Base-by-base conservation (phyloP, 2,113 vertebrate genomes). In the Sinocyclocheilus anophthalmus region DNA sequence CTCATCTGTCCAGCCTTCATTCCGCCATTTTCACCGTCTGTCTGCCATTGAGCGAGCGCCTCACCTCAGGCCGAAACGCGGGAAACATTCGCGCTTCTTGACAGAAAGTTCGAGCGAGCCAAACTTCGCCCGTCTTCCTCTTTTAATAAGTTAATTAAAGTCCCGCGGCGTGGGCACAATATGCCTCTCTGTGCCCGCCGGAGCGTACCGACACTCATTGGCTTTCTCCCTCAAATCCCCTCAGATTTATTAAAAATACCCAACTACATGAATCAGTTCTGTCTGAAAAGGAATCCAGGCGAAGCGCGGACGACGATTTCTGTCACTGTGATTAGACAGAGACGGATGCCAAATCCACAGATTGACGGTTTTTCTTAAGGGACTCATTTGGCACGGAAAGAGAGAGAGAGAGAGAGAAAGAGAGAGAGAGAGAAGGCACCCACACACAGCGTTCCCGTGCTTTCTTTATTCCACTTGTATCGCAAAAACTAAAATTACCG, bases 181-280 rank as follows among this genome's bases (percentile, higher is more conserved):
- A 26, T 78, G 72, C 76, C 82, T 75, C 85, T 84, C 67, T 78
- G 76, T 87, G 88, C 85, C 79, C 84, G 83, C n/a, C 82, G 75
- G 88, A 89, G 90, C 90, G 88, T 88, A 87, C 80, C 82, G 37
- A 79, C 78, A 88, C 86, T 89, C 85, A 88, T 86, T 87, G 69
- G 87, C 65, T 80, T 81, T 86, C 85, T 81, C 87, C 78, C 83
- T 69, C 79, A 90, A 89, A 90, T 88, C 88, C 88, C 85, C 24
- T 57, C 79, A 88, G 88, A 89, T 88, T 89, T 88, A 88, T 89
- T 88, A 86, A 84, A 87, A 89, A 81, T 89, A 86, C 88, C 78
- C 42, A 85, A 45, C 48, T 69, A 85, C 48, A 79, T 26, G 77
- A 90, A 88, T 85, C 83, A 85, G 45, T 80, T 85, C 81, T 73